A percentile compares a stretch with the other conserved stretches of the same genome.
These are phyloP conservation scores for Oikopleura vanhoeffeni DNA, from an alignment of 23 tunicate genomes.

Conservation along the genomic window DNA sequence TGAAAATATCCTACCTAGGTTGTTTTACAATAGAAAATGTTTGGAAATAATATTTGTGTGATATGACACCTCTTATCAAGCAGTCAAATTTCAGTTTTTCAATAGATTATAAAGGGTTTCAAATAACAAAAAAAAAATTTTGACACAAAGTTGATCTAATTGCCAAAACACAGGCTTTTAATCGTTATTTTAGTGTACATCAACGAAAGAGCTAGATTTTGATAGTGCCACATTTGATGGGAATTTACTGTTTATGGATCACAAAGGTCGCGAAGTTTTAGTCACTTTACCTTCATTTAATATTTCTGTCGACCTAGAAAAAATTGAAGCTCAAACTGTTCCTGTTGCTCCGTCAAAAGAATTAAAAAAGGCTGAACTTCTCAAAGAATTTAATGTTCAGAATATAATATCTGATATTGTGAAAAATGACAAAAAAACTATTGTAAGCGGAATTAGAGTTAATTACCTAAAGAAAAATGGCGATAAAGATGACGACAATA, in stretches of 20 bases:
- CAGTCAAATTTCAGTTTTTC: no score
- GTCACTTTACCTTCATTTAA: neutral
- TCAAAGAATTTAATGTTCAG: no score
- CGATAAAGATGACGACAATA: neutral
- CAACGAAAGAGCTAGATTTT: neutral
- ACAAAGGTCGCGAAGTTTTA: neutral
- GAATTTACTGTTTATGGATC: neutral
- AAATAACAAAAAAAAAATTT: no score
- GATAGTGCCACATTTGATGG: neutral
- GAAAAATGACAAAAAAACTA: neutral
- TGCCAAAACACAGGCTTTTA: no score
- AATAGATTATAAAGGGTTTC: no score
- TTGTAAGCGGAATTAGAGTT: neutral
- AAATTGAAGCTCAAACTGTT: neutral
- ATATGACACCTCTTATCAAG: no score
- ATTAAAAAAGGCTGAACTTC: no score
- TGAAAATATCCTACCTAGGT: no score
- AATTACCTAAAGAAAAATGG: neutral
- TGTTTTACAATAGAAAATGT: no score
- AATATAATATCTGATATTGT: no score
- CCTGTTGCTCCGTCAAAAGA: neutral
- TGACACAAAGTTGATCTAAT: no score
- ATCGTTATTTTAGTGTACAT: neutral
- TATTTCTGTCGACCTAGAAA: neutral
- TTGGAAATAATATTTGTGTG: no score